These are phyloP conservation scores for Typhlomys cinereus DNA, from an alignment of 2,113 vertebrate genomes.

Conservation along the genomic window DNA sequence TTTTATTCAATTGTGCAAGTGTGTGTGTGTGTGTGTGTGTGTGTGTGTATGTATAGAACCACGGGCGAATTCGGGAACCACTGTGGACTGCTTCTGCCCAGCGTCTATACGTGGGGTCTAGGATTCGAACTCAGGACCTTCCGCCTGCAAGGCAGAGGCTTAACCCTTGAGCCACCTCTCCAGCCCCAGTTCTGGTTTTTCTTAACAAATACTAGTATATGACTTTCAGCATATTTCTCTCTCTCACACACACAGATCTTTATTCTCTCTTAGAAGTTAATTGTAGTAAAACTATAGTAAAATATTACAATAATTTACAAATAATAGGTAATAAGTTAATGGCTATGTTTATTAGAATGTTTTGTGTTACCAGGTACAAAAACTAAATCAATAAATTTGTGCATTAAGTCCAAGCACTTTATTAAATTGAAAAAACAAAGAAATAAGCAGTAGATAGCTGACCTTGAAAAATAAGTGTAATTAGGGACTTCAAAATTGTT, in stretches of 20 bases:
- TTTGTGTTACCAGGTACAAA: background rate
- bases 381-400: conserved; percentile 36
- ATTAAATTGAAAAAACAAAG: background rate
- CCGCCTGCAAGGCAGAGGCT: too few relatives aligned
- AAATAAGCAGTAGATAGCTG: background rate
- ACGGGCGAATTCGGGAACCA: too few relatives aligned
- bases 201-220: background rate
- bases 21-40: too few relatives aligned
- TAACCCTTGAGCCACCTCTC: too few relatives aligned
- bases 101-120: too few relatives aligned
- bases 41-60: too few relatives aligned
- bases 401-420: conserved; percentile 2
- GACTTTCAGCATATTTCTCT: conserved; percentile 1
- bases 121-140: too few relatives aligned
- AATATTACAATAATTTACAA: conserved; percentile 11
- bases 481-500: background rate
- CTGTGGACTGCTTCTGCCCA: too few relatives aligned
- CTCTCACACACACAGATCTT: background rate
- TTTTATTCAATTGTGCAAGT: too few relatives aligned
- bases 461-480: background rate
- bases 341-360: background rate
- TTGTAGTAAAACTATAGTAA: background rate
- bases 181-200: too few relatives aligned
- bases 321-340: background rate
- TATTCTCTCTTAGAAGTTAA: background rate